phyloP scores from a whole-genome alignment of 2,888 invertebrate species.

The Drosophila atripex region DNA sequence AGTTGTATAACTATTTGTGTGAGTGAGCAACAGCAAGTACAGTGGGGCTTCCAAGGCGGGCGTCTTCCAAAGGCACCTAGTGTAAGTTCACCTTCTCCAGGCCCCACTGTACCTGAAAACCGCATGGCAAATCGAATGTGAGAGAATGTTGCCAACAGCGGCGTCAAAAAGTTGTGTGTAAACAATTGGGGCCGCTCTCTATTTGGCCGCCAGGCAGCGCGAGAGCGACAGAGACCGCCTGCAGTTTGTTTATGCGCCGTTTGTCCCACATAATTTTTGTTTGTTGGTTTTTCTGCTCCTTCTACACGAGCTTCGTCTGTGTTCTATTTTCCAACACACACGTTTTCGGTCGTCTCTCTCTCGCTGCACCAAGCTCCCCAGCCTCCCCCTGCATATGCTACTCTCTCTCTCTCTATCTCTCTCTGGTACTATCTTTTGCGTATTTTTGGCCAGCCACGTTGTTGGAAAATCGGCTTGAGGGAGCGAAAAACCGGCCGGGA shows the following conservation, averaged over 20 bases:
- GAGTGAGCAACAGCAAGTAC: conserved; percentile 31
- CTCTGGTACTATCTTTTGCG: conserved; percentile 49
- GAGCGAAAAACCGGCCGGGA: conserved; percentile 75
- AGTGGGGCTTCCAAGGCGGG: not conserved
- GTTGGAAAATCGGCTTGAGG: conserved; percentile 45
- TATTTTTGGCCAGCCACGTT: conserved; percentile 71
- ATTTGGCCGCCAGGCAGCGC: conserved; percentile 6
- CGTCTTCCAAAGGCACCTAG: too few relatives aligned
- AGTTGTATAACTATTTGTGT: conserved; percentile 63
- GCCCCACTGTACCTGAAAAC: conserved; percentile 23
- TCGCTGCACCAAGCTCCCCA: conserved; percentile 11
- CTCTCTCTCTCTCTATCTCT: conserved; percentile 8
- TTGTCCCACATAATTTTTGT: conserved; percentile 78
- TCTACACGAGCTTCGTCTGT: conserved; percentile 34
- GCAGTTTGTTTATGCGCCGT: conserved; percentile 50
- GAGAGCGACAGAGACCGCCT: conserved; percentile 19
- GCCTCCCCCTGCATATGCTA: conserved; percentile 16
- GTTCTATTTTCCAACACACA: conserved; percentile 49
- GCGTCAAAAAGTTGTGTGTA: conserved; percentile 59
- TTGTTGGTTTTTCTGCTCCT: conserved; percentile 76
- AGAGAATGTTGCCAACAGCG: conserved; percentile 50
- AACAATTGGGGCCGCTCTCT: conserved; percentile 56
- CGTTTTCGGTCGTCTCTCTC: conserved; percentile 25
- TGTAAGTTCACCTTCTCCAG: not conserved
- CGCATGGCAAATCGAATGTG: conserved; percentile 33